Evolutionary conservation across 2,113 vertebrate genomes (phyloP).

Genomic region (Danio rerio): GRCz12tu NC_133182.1:43820501-43821000

Average conservation of each 20-base stretch:
- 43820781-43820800: conserved; percentile 62
- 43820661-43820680: conserved; percentile 54
- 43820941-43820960: conserved; percentile 59
- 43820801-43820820: conserved; percentile 67
- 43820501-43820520: no score
- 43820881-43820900: conserved; percentile 65
- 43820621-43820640: conserved; percentile 21
- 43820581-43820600: conserved; percentile 8
- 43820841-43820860: conserved; percentile 54
- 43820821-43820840: conserved; percentile 46
- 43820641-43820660: conserved; percentile 35
- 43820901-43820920: conserved; percentile 67
- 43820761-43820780: conserved; percentile 47
- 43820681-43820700: conserved; percentile 67
- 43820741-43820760: conserved; percentile 60
- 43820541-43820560: conserved; percentile 6
- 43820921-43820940: conserved; percentile 63
- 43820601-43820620: not conserved
- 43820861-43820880: conserved; percentile 63
- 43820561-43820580: not conserved
- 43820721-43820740: conserved; percentile 62
- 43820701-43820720: conserved; percentile 59
- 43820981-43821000: conserved; percentile 42
- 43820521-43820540: not conserved
- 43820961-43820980: conserved; percentile 61